phyloP scores from a whole-genome alignment of 2,113 vertebrate genomes.

The Setophaga petechia region DNA sequence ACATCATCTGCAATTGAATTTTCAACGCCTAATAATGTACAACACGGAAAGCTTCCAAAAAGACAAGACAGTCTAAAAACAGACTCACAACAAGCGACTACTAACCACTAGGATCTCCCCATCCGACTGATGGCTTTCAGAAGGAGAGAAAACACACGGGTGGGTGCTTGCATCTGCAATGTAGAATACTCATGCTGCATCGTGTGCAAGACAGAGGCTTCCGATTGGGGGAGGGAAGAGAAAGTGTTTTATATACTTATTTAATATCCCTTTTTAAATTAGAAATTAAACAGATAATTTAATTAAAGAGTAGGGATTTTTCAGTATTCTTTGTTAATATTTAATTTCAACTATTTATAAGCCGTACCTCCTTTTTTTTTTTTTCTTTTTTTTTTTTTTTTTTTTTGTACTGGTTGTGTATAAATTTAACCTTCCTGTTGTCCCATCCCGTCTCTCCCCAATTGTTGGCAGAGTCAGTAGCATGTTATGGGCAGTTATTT shows the following conservation, averaged over 20 bases:
- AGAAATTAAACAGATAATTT: slow-evolving; percentile 86
- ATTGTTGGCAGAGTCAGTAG: slow-evolving; percentile 79
- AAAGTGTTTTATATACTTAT: slow-evolving; percentile 86
- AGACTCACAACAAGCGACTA: slow-evolving; percentile 57
- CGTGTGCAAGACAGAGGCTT: slow-evolving; percentile 66
- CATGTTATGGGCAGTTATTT: slow-evolving; percentile 80
- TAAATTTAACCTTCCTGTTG: slow-evolving; percentile 73
- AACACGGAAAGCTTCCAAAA: slow-evolving; percentile 58
- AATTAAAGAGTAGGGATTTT: slow-evolving; percentile 86
- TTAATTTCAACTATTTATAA: slow-evolving; percentile 86
- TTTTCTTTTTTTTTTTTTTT: slow-evolving; percentile 24
- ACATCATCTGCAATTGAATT: slow-evolving; percentile 59
- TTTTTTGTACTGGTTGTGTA: slow-evolving; percentile 76
- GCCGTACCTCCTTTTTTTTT: slow-evolving; percentile 64
- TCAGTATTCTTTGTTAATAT: slow-evolving; percentile 87
- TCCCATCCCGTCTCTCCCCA: slow-evolving; percentile 68
- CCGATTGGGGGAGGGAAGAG: slow-evolving; percentile 70
- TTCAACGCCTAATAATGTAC: slow-evolving; percentile 64
- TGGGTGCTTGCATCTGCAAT: slow-evolving; percentile 52
- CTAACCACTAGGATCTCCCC: slow-evolving; percentile 73
- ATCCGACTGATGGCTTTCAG: slow-evolving; percentile 44
- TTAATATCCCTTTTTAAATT: slow-evolving; percentile 85
- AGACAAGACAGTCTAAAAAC: slow-evolving; percentile 57
- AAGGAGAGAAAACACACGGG: slow-evolving; percentile 34
- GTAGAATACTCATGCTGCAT: slow-evolving; percentile 47